Evolutionary conservation across 2,888 invertebrate genomes (phyloP), one percentile per base, ranked within the genome.

Genomic region (Anodontia alba): DNA sequence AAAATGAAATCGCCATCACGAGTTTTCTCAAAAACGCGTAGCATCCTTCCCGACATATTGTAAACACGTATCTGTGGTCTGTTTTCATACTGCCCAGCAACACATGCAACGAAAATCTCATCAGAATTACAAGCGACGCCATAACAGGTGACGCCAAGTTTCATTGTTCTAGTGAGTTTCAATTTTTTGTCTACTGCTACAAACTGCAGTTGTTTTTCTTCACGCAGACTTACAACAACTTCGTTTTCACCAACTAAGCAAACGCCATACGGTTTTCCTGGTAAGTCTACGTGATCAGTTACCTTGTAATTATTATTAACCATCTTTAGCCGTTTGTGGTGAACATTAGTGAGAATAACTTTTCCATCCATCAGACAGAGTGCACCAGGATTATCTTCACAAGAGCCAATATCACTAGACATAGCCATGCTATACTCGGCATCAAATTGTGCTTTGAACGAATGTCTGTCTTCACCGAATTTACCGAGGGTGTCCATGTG

Each of bases 221-320:
- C 85, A 33, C 82, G 2, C 7, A 85, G 68, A 62, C 82, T 85
- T 0, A 57, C 72, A 15, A 82, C 73, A 42, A 73, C 76, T 62
- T 81, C 81, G 51, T 71, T 81, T 15, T 74, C 74, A 36, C 75
- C 70, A 3, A 76, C 82, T 17, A 76, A 5, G 43, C 82, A 85
- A n/a, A 85, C 85, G 33, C 68, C 85, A 49, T 82, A 85, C 0
- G 85, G 85, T 66, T 85, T 85, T 23, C 82, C 85, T 0, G 80
- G 85, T 5, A 85, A 68, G 57, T 82, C 85, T n/a, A 75, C 70
- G 38, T 82, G 78, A 67, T 85, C 85, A 5, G 76, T 73, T 7
- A 85, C 76, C 33, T 51, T 69, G 69, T 43, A 85, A 20, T 31
- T 17, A 26, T 76, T 17, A 29, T 79, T 70, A 43, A 85, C 62